A percentile compares a stretch with the other conserved stretches of the same genome.
These are phyloP conservation scores for Eledone cirrhosa DNA, from an alignment of 2,888 invertebrate species.

Conservation along the genomic window DNA sequence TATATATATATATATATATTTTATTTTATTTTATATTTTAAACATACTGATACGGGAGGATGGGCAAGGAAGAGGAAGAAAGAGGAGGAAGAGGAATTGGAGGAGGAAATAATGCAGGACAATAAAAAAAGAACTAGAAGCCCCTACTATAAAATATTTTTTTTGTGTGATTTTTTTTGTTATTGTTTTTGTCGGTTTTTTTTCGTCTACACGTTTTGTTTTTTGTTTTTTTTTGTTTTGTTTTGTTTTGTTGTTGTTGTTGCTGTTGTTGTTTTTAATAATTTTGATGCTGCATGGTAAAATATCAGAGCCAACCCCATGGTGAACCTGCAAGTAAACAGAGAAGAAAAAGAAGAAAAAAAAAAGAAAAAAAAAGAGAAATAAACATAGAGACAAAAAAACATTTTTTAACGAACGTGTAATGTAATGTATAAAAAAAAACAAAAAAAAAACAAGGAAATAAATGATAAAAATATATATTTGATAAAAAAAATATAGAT, in stretches of 20 bases:
- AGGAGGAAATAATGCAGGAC: not conserved
- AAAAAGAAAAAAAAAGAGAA: not conserved
- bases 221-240: too few species aligned
- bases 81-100: too few species aligned
- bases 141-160: not conserved
- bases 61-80: too few species aligned
- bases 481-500: not conserved
- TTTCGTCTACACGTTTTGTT: too few species aligned
- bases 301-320: constrained; percentile 27
- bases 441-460: not conserved
- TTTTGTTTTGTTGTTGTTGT: too few species aligned
- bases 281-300: constrained; percentile 19
- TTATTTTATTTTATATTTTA: too few species aligned
- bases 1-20: too few species aligned
- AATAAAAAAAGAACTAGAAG: not conserved
- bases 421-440: not conserved
- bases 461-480: not conserved
- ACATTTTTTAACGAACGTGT: too few species aligned
- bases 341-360: not conserved
- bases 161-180: too few species aligned
- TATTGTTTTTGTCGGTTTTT: too few species aligned
- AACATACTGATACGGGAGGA: not conserved
- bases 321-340: constrained; percentile 20
- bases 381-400: not conserved
- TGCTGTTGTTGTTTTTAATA: not conserved